These are phyloP conservation scores for Petroica traversi DNA, from an alignment of 2,113 vertebrate genomes.

Conservation along the genomic window DNA sequence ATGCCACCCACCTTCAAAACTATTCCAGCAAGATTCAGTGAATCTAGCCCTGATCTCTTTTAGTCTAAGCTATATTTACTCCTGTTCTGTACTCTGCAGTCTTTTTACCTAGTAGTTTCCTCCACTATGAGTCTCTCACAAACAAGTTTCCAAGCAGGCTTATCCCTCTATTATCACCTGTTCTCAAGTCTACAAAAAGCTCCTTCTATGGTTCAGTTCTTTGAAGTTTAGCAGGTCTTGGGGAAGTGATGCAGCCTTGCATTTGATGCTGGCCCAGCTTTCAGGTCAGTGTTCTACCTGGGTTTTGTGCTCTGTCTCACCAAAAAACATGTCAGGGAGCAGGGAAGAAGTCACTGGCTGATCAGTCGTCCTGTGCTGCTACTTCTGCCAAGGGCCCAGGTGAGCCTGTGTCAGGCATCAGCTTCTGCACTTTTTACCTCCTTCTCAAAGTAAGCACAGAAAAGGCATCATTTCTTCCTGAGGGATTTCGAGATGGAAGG, in stretches of 20 bases:
- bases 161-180: too few relatives aligned
- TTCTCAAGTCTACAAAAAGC: too few relatives aligned
- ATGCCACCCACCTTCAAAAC: neutral
- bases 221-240: neutral
- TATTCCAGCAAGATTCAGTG: neutral
- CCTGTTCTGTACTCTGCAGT: neutral
- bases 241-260: neutral
- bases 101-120: neutral
- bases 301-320: neutral
- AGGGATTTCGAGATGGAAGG: neutral
- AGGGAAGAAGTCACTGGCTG: neutral
- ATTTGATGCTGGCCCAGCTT: neutral
- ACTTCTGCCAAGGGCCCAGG: fast-evolving
- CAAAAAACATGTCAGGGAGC: neutral
- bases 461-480: neutral
- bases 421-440: neutral
- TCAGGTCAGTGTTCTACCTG: neutral
- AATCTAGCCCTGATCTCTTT: neutral
- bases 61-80: neutral
- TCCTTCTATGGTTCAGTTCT: neutral
- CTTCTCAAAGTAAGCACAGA: fast-evolving
- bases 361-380: neutral
- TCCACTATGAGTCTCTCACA: too few relatives aligned
- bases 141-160: too few relatives aligned
- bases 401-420: neutral